A percentile compares a stretch with the other conserved stretches of the same genome.
Evolutionary conservation across 2,888 invertebrate genomes (phyloP).

Genomic region (Lasioglossum villosulum): DNA sequence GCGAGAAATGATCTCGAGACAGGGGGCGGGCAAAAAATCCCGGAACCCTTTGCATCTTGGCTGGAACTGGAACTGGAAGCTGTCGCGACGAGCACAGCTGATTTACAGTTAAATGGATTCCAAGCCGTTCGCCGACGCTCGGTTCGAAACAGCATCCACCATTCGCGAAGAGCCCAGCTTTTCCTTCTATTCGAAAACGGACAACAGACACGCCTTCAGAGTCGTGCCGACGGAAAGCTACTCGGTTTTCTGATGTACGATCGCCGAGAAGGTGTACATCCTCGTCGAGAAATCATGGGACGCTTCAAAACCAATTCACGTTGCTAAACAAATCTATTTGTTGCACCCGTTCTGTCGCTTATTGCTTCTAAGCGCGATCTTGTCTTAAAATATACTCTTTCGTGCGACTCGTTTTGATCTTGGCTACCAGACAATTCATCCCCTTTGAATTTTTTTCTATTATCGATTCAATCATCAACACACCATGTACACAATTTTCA

Average conservation of each 20-base stretch:
- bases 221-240: constrained; percentile 8
- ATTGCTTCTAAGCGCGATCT: too few species aligned
- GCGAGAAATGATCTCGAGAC: background rate
- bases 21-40: background rate
- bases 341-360: too few species aligned
- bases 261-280: background rate
- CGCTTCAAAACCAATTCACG: background rate
- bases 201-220: constrained; percentile 14
- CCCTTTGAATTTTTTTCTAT: too few species aligned
- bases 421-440: too few species aligned
- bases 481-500: too few species aligned
- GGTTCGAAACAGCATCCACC: constrained; percentile 37
- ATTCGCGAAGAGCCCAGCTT: constrained; percentile 9
- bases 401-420: too few species aligned
- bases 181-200: constrained; percentile 10
- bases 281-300: background rate
- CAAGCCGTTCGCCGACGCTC: constrained; percentile 42
- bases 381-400: too few species aligned
- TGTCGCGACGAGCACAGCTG: constrained; percentile 28
- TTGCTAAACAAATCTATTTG: too few species aligned
- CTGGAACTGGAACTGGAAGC: background rate
- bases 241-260: background rate
- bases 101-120: constrained; percentile 63
- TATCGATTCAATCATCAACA: too few species aligned
- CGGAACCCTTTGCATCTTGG: background rate